A percentile compares a stretch with the other conserved stretches of the same genome.
Evolutionary conservation across 2,888 invertebrate species (phyloP).

Genomic region (Euzetes globulus): DNA sequence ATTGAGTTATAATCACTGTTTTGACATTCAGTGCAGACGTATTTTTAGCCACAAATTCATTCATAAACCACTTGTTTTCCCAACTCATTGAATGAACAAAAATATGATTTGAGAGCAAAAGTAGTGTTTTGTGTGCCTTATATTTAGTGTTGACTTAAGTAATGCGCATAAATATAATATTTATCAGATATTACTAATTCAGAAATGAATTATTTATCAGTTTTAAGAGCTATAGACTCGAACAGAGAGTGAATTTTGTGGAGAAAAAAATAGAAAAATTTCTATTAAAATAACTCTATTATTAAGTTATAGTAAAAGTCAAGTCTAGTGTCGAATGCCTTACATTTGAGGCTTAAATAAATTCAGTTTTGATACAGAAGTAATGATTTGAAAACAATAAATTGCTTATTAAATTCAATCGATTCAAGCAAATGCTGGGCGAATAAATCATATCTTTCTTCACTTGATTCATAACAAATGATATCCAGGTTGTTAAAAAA

Average conservation of each 20-base stretch:
- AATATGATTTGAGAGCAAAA: background rate
- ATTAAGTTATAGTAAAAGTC: background rate
- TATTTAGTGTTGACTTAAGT: slow-evolving; percentile 10
- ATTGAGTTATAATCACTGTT: background rate
- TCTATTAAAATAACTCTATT: slow-evolving; percentile 1
- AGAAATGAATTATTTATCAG: slow-evolving; percentile 22
- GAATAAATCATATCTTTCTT: background rate
- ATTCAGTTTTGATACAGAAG: background rate
- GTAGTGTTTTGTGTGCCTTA: background rate
- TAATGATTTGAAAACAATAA: slow-evolving; percentile 1
- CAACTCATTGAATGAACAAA: background rate
- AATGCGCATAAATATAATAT: slow-evolving; percentile 24
- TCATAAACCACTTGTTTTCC: background rate
- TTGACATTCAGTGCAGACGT: background rate
- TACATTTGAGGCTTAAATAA: background rate
- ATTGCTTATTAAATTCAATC: background rate
- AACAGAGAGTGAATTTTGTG: background rate
- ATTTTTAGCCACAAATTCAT: background rate
- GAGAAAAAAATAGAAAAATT: background rate
- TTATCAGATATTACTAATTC: slow-evolving; percentile 20
- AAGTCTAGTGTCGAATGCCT: background rate
- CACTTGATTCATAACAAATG: background rate
- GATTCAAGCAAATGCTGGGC: background rate
- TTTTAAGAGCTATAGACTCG: background rate
- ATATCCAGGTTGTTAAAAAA: too few species aligned